phyloP scores from a whole-genome alignment of 2,797 vertebrate genomes.

The Picus viridis region DNA sequence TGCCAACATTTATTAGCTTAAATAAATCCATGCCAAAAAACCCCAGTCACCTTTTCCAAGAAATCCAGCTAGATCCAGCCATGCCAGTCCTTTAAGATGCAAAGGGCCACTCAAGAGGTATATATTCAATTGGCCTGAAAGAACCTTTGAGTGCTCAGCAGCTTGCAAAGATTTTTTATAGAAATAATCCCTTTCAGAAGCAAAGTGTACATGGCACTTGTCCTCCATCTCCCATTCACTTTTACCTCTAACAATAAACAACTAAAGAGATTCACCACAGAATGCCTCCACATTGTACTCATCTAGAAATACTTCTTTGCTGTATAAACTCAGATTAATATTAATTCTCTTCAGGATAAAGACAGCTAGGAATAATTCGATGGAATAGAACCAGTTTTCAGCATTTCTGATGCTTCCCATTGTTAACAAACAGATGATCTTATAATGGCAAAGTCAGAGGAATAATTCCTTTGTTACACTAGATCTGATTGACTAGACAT shows the following conservation, averaged over 20 bases:
- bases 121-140: neutral
- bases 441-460: slow-evolving; percentile 33
- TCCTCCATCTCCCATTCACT: neutral
- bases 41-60: neutral
- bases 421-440: slow-evolving; percentile 59
- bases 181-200: slow-evolving; percentile 18
- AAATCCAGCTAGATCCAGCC: neutral
- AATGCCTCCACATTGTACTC: slow-evolving; percentile 14
- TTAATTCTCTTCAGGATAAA: slow-evolving; percentile 44
- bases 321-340: slow-evolving; percentile 41
- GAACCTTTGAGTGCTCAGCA: neutral
- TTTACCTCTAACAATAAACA: slow-evolving; percentile 47
- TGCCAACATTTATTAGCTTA: neutral
- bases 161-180: slow-evolving; percentile 25
- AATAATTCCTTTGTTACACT: slow-evolving; percentile 45
- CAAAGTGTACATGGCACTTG: slow-evolving; percentile 8
- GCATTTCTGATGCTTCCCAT: slow-evolving; percentile 44
- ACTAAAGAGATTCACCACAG: neutral
- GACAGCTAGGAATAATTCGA: slow-evolving; percentile 54
- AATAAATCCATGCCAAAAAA: neutral
- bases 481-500: slow-evolving; percentile 61
- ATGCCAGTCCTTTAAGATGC: neutral
- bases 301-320: slow-evolving; percentile 10
- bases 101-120: neutral
- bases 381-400: slow-evolving; percentile 44